phyloP scores from a whole-genome alignment of 1,140 invertebrate species.

The Orchestia grillus region DNA sequence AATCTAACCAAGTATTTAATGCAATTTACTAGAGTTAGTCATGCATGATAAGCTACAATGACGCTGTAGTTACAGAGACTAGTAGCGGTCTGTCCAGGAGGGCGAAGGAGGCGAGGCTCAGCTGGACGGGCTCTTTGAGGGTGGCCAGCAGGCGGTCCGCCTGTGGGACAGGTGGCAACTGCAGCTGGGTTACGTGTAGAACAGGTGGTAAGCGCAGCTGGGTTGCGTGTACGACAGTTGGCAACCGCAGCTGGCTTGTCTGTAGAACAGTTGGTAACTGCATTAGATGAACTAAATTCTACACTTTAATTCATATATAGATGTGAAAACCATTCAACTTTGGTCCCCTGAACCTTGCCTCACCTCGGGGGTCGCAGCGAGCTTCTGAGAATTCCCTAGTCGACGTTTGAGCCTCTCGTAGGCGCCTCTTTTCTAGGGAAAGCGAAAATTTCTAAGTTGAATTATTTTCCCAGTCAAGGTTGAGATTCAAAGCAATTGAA shows the following conservation, averaged over 20 bases:
- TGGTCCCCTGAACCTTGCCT: background rate
- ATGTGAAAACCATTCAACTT: background rate
- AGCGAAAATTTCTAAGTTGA: background rate
- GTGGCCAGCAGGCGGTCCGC: constrained; percentile 16
- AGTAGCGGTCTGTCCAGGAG: constrained; percentile 10
- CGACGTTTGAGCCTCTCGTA: background rate
- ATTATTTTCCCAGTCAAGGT: too few species aligned
- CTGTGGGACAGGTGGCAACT: background rate
- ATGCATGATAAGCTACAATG: background rate
- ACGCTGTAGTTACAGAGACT: background rate
- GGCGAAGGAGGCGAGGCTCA: background rate
- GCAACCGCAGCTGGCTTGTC: background rate
- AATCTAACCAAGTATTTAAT: too few species aligned
- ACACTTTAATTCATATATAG: too few species aligned
- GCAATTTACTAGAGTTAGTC: too few species aligned
- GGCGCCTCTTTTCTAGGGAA: background rate
- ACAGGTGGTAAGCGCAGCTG: background rate
- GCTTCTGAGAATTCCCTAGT: background rate
- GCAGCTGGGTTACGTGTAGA: background rate
- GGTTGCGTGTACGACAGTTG: background rate
- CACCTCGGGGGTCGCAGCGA: background rate
- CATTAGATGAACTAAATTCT: background rate
- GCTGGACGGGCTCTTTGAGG: constrained; percentile 2
- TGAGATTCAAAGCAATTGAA: too few species aligned
- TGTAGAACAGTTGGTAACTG: background rate